Base-by-base conservation (phyloP, 2,888 invertebrate species). In the Ochlodes sylvanus region DNA sequence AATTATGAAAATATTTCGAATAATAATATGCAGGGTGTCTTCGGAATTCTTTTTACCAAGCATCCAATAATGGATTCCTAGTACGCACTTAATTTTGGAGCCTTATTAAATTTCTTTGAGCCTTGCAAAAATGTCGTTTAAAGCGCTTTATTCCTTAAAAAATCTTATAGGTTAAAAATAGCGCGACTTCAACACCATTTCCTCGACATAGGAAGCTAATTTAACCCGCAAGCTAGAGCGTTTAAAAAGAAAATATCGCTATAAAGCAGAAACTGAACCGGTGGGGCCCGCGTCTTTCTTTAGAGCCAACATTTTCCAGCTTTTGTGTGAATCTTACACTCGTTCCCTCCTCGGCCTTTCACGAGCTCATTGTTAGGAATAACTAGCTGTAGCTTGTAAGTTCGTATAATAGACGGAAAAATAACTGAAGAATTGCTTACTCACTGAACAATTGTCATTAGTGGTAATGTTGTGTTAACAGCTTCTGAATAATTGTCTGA, bases 321-420 rank as follows among this genome's bases (percentile, higher is more conserved):
- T 50, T 68, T 68, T 50, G 62, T 52, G 63, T 62, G 60, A 44
- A 57, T 69, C 57, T 66, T 44, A 66, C 65, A 67, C 66, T 63
- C 61, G 50, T 50, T 69, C 44, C 34, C 63, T 44, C 27, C 44
- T 50, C 62, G 62, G 58, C 56, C 68, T 60, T 67, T 67, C 66
- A 67, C 32, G 42, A 44, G 44, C 52, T 15, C 62, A 67, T 68
- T 68, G 68, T 62, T 56, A 19, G 38, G 10, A 44, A 44, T 42
- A 61, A 67, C 60, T 60, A 60, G 52, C 66, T 66, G 42, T 38
- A 15, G 10, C 52, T 38, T 19, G 50, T 58, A 58, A 65, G 41
- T 60, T n/a, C 42, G 15, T 32, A 60, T 52, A 66, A 67, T 54
- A 61, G 66, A 44, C 47, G 19, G 17, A 44, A 32, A 67, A 67